Percentiles rank a stretch among this genome's conserved stretches.
These are phyloP conservation scores for Zeugodacus cucurbitae DNA, from an alignment of 1,140 invertebrate species.

Conservation along the genomic window DNA sequence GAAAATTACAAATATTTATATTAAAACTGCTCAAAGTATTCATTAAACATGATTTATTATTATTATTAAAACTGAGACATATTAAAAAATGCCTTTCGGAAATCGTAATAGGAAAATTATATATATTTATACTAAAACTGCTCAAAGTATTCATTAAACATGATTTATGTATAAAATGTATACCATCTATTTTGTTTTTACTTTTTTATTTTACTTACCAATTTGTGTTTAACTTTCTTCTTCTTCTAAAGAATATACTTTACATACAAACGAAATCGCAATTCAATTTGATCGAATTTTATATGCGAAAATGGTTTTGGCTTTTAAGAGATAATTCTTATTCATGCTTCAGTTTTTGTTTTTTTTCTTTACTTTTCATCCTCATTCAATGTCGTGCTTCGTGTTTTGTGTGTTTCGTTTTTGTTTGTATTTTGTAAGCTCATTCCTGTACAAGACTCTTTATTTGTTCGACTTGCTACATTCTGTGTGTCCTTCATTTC, in stretches of 20 bases:
- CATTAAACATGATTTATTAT: too few relatives aligned
- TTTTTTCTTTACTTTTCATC: not conserved
- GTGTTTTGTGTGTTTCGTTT: not conserved
- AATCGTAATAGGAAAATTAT: too few relatives aligned
- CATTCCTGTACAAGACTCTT: not conserved
- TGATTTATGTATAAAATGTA: not conserved
- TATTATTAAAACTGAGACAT: too few relatives aligned
- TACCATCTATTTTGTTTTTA: not conserved
- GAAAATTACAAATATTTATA: too few relatives aligned
- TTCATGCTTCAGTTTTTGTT: not conserved
- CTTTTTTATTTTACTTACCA: not conserved
- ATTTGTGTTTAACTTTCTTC: not conserved
- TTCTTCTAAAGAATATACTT: not conserved
- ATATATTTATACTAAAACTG: too few relatives aligned
- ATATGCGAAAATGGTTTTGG: not conserved
- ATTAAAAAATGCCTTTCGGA: too few relatives aligned
- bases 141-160: too few relatives aligned
- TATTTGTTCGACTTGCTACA: not conserved
- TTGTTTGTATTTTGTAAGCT: not conserved
- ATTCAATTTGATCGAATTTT: not conserved
- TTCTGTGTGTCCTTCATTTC: not conserved
- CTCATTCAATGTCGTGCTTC: not conserved
- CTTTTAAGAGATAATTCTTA: not conserved
- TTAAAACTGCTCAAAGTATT: too few relatives aligned
- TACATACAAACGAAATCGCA: not conserved